Evolutionary conservation across 2,113 vertebrate genomes (phyloP).

Genomic region (Alligator mississippiensis): DNA sequence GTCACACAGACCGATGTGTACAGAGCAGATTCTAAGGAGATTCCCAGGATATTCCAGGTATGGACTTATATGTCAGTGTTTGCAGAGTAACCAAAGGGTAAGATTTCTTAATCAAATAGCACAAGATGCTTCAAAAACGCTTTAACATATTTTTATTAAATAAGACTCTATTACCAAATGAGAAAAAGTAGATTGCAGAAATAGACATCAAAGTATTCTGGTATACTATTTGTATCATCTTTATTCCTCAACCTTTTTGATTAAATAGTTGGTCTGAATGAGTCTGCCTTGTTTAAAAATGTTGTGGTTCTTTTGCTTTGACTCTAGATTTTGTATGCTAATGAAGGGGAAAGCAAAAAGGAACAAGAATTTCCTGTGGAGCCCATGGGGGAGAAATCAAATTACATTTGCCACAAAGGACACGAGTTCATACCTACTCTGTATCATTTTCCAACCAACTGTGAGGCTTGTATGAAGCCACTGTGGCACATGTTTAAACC

Average conservation of each 20-base stretch:
- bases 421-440: constrained; percentile 99
- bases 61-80: not conserved
- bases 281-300: not conserved
- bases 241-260: not conserved
- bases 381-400: constrained; percentile 94
- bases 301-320: constrained; percentile 17
- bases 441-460: constrained; percentile 98
- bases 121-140: not conserved
- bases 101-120: not conserved
- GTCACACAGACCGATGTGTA: constrained; percentile 99
- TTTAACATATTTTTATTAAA: not conserved
- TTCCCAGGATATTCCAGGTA: constrained; percentile 99
- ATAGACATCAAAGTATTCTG: not conserved
- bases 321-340: constrained; percentile 94
- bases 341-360: constrained; percentile 98
- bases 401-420: constrained; percentile 98
- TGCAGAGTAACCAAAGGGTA: not conserved
- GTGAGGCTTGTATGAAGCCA: constrained; percentile 98
- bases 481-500: constrained; percentile 99
- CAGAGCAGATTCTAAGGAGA: constrained; percentile 97
- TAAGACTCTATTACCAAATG: not conserved
- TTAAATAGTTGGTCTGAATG: not conserved
- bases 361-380: constrained; percentile 92
- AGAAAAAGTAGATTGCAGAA: not conserved
- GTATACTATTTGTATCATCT: not conserved